phyloP scores from a whole-genome alignment of 2,797 vertebrate species.

The Propithecus perrieri region DNA sequence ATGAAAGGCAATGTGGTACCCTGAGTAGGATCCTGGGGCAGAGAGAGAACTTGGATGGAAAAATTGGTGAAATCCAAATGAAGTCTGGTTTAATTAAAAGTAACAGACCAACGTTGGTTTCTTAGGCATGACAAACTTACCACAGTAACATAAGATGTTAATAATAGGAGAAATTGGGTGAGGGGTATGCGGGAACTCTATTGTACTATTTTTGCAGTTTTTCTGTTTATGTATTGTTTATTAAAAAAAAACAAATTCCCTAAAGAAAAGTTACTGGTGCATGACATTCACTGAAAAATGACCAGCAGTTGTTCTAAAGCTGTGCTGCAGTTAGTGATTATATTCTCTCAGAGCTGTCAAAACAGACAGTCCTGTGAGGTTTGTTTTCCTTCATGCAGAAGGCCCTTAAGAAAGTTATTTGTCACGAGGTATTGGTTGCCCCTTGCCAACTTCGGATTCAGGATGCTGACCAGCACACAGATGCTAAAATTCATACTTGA shows the following conservation, averaged over 20 bases:
- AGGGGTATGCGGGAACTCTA: neutral
- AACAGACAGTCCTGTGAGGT: neutral
- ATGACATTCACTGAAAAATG: neutral
- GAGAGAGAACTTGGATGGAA: neutral
- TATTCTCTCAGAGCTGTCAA: neutral
- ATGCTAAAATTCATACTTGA: constrained; percentile 11
- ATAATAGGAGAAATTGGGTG: neutral
- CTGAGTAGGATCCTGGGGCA: neutral
- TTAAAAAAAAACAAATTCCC: neutral
- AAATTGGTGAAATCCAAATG: neutral
- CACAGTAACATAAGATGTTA: neutral
- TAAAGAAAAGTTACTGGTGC: neutral
- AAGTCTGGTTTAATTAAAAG: neutral
- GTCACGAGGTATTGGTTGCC: neutral
- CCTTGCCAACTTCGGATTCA: constrained; percentile 11
- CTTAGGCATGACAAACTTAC: neutral
- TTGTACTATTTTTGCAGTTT: neutral
- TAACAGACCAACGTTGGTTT: neutral
- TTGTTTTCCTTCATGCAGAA: neutral
- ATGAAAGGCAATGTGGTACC: too few species aligned
- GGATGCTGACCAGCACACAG: neutral
- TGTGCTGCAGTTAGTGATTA: neutral
- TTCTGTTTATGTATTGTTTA: neutral
- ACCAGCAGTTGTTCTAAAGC: neutral
- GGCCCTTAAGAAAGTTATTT: neutral